These are phyloP conservation scores for Capromys pilorides DNA, from an alignment of 2,797 vertebrate species.

Conservation along the genomic window DNA sequence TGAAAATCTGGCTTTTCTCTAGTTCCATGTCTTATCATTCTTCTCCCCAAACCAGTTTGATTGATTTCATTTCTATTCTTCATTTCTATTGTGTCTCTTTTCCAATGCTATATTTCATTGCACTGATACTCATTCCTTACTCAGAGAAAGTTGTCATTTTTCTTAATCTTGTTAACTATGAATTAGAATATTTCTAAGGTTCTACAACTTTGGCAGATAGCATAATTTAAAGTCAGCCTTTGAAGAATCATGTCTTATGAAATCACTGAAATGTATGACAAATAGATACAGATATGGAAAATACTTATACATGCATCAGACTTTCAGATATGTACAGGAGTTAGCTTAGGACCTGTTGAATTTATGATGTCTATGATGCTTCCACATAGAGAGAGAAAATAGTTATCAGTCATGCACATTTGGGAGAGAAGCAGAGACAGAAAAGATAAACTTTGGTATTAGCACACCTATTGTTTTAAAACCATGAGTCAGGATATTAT, in stretches of 20 bases:
- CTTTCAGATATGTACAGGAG: background rate
- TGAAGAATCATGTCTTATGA: background rate
- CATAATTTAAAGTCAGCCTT: background rate
- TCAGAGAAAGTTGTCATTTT: background rate
- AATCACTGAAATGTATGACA: background rate
- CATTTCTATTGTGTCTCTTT: background rate
- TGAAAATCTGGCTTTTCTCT: background rate
- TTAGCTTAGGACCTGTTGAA: background rate
- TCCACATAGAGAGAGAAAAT: background rate
- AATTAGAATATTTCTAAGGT: background rate
- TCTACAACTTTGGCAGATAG: background rate
- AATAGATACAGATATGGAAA: background rate
- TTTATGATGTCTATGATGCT: background rate
- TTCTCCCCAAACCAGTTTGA: background rate
- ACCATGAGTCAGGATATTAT: slow-evolving; percentile 19
- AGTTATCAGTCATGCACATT: background rate
- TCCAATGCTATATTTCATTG: background rate
- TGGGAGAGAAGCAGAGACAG: background rate
- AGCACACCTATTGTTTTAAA: slow-evolving; percentile 23
- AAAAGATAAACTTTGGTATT: slow-evolving; percentile 35
- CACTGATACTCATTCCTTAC: background rate
- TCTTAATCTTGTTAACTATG: background rate
- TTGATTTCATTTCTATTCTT: background rate
- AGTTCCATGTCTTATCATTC: background rate
- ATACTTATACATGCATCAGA: background rate